Conservation (phyloP, 2,113 vertebrate genomes). For the Pelecanus crispus region DNA sequence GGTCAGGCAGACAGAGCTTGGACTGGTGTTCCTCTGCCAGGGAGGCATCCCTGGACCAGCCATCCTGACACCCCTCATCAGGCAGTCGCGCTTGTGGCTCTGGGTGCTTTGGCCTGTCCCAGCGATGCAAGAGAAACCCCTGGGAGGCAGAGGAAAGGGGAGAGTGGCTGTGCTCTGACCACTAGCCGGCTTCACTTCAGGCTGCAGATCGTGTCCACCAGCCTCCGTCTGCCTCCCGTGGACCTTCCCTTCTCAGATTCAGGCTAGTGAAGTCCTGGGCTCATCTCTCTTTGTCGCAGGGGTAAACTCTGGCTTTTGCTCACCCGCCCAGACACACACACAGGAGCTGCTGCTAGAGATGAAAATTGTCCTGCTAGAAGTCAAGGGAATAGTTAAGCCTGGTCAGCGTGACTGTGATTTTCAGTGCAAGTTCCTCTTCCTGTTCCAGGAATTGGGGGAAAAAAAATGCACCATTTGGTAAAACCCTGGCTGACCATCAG, state of each 20-base stretch:
- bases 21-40: neutral
- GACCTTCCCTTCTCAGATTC: neutral
- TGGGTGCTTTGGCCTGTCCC: neutral
- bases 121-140: neutral
- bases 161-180: neutral
- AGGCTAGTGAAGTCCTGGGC: fast-evolving
- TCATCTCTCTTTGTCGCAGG: fast-evolving
- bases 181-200: neutral
- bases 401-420: neutral
- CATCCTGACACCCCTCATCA: fast-evolving
- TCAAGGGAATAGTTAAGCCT: neutral
- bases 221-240: fast-evolving
- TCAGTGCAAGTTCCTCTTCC: neutral
- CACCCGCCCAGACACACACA: fast-evolving
- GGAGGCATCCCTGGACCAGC: neutral
- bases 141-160: neutral
- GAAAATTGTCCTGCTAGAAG: neutral
- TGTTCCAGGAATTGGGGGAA: fast-evolving
- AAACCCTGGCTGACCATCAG: neutral
- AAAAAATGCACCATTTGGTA: neutral
- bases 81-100: fast-evolving
- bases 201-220: neutral
- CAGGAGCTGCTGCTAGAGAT: neutral
- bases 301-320: neutral
- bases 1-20: neutral